Percentiles rank a stretch among this genome's conserved stretches.
Conservation (phyloP, 2,888 invertebrate genomes). For the Eilema caniola region DNA sequence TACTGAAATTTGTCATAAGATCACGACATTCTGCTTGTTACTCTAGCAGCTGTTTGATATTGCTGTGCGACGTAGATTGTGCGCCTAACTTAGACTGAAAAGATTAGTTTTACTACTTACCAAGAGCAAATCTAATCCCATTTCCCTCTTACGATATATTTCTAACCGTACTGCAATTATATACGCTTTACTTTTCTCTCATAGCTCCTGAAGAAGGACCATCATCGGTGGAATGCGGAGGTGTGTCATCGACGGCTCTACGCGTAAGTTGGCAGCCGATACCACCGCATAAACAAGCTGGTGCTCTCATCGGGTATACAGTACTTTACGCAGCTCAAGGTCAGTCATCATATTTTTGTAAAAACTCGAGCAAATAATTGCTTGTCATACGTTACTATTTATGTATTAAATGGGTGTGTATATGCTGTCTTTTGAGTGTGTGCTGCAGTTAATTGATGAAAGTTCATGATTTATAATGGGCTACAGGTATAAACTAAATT, state of each 20-base stretch:
- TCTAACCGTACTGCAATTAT: background rate
- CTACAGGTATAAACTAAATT: background rate
- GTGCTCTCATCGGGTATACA: constrained; percentile 94
- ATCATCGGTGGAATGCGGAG: constrained; percentile 91
- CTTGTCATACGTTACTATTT: no score
- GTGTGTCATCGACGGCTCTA: constrained; percentile 92
- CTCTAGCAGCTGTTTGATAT: background rate
- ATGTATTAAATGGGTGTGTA: background rate
- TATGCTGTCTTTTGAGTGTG: background rate
- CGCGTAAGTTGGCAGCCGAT: constrained; percentile 93
- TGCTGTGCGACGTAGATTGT: background rate
- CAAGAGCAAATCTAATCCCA: background rate
- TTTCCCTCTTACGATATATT: background rate
- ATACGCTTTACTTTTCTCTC: background rate
- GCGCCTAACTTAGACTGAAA: background rate
- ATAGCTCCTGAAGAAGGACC: constrained; percentile 93
- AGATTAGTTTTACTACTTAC: background rate
- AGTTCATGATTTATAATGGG: background rate
- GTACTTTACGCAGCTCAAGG: constrained; percentile 90
- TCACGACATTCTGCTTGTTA: background rate
- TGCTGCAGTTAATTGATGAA: background rate
- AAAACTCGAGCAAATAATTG: no score
- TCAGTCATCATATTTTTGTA: constrained; percentile 42
- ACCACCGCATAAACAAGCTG: constrained; percentile 90
- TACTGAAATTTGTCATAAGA: background rate